Percentiles rank a stretch among this genome's conserved stretches.
Conservation (phyloP, 2,888 invertebrate species). For the Mechanitis messenoides region DNA sequence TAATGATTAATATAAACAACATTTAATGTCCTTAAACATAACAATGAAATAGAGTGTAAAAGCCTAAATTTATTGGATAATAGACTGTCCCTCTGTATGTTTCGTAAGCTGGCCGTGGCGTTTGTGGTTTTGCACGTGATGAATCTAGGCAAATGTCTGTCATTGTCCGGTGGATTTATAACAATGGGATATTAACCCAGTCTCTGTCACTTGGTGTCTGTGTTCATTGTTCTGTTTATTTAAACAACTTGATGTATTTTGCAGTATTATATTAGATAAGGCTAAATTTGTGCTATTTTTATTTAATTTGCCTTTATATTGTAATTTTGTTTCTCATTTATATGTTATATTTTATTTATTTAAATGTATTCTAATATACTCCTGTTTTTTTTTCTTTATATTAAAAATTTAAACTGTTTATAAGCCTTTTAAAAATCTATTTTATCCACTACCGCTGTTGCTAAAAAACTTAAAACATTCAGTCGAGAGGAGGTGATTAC, state of each 20-base stretch:
- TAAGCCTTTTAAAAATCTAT: background rate
- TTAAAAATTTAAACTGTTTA: background rate
- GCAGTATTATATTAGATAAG: background rate
- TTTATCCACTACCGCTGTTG: conserved; percentile 5
- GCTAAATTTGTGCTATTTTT: too few relatives aligned
- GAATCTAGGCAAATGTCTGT: conserved; percentile 55
- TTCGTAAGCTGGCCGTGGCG: conserved; percentile 40
- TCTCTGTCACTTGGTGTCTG: conserved; percentile 20
- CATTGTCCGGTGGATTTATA: conserved; percentile 46
- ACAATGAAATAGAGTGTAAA: background rate
- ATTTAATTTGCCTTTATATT: background rate
- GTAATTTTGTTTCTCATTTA: background rate
- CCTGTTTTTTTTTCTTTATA: too few relatives aligned
- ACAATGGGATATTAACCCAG: conserved; percentile 25
- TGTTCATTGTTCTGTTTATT: conserved; percentile 11
- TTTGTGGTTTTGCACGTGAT: conserved; percentile 48
- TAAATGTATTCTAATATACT: background rate
- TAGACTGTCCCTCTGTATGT: conserved; percentile 14
- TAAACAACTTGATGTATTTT: conserved; percentile 7
- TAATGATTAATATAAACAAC: too few relatives aligned
- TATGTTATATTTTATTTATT: too few relatives aligned
- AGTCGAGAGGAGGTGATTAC: conserved; percentile 17
- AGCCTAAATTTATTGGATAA: conserved; percentile 3
- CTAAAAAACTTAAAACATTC: conserved; percentile 19
- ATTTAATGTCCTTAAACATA: too few relatives aligned